Percentiles rank a stretch among this genome's conserved stretches.
These are phyloP conservation scores for Willisornis vidua DNA, from an alignment of 2,113 vertebrate species.

Conservation along the genomic window DNA sequence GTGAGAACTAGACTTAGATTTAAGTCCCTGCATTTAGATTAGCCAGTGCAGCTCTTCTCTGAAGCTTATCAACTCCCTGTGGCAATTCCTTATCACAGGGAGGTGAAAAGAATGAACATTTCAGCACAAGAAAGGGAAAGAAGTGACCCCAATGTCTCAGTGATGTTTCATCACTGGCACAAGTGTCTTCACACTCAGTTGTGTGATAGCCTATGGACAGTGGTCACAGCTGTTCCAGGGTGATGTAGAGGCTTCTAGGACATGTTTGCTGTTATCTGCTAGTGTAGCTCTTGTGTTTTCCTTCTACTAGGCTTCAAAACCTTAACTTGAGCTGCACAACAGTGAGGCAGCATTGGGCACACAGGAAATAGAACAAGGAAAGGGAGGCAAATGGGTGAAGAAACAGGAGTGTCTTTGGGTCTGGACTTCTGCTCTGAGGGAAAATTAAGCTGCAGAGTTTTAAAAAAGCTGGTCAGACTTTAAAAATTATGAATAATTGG, in stretches of 20 bases:
- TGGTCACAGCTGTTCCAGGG: background rate
- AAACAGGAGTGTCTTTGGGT: background rate
- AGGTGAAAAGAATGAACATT: constrained; percentile 24
- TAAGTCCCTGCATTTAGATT: background rate
- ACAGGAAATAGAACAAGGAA: background rate
- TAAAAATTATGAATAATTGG: background rate
- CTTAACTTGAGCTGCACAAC: background rate
- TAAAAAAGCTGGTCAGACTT: background rate
- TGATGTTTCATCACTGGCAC: background rate
- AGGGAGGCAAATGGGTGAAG: background rate
- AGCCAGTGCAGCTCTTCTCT: background rate
- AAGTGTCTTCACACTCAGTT: constrained; percentile 1
- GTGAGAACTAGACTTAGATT: background rate
- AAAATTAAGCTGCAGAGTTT: background rate
- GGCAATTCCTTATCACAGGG: background rate
- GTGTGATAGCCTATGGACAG: background rate
- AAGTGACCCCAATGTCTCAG: background rate
- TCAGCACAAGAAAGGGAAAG: background rate
- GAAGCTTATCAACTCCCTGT: background rate
- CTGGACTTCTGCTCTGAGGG: background rate
- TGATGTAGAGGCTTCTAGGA: background rate
- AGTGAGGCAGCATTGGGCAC: background rate
- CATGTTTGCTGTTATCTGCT: background rate
- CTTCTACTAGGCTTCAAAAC: background rate
- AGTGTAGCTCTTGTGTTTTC: background rate